Evolutionary conservation across 2,113 vertebrate genomes (phyloP), one percentile per base, ranked within the genome.

Genomic region (Cheilinus undulatus): DNA sequence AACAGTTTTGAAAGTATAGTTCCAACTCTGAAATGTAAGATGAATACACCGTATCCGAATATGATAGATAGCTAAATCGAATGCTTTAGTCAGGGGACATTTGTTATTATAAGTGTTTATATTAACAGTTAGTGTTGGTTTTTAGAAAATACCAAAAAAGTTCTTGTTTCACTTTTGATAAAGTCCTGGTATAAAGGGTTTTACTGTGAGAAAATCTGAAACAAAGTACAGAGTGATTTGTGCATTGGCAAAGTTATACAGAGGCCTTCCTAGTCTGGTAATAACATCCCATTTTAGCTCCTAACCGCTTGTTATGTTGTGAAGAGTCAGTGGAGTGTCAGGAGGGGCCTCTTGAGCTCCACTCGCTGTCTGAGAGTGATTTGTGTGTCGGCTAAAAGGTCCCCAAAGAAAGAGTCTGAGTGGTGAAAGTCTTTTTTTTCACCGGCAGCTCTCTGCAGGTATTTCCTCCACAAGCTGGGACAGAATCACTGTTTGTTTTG

Each of bases 401-500:
- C 90, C 92, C 86, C 22, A 27, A 91, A 88, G 90, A 91, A 86
- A 70, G 26, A 57, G 60, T 52, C 45, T 14, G 75, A 53, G 54
- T 48, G 50, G 78, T 51, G 58, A 83, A 79, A 83, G 69, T 83
- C 52, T 43, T 86, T 89, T 88, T 34, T 89, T 77, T 82, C 73
- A 71, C 65, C 67, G 5, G 34, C 79, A 69, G 61, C 72, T 90
- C 90, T 85, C 88, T 80, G 87, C 86, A 88, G 92, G 91, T 91
- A 92, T 92, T 93, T 94, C 92, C 91, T 92, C 81, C 65, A 20
- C 56, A 43, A 65, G 84, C 76, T 67, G 63, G 57, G 87, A 83
- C 82, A 76, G 70, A 85, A 82, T 80, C 71, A 78, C 73, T 85
- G 88, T 92, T 93, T 88, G 86, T 86, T 92, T 92, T 90, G 78